These are phyloP conservation scores for Takifugu bimaculatus DNA, from an alignment of 2,113 vertebrate genomes.

Conservation along the genomic window DNA sequence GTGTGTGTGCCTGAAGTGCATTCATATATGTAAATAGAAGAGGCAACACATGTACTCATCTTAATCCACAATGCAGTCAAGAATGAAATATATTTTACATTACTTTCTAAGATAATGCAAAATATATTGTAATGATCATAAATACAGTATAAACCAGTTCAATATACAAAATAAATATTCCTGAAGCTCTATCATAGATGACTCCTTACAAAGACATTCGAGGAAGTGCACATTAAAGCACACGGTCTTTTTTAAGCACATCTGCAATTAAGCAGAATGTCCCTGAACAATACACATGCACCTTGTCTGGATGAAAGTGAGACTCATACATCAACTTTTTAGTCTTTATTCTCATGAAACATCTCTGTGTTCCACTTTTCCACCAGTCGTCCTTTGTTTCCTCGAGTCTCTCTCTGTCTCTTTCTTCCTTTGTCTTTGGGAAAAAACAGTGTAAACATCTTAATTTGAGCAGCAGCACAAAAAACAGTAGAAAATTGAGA, in stretches of 20 bases:
- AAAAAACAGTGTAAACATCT: conserved; percentile 67
- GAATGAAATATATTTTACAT: too few relatives aligned
- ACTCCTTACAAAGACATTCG: too few relatives aligned
- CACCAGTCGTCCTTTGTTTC: conserved; percentile 44
- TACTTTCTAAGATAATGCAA: too few relatives aligned
- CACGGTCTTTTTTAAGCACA: too few relatives aligned
- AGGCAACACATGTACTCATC: too few relatives aligned
- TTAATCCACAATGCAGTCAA: too few relatives aligned
- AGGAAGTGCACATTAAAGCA: too few relatives aligned
- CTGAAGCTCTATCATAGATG: too few relatives aligned
- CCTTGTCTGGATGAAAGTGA: conserved; percentile 38
- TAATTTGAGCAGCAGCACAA: conserved; percentile 53
- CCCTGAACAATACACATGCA: conserved; percentile 6
- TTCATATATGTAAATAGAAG: conserved; percentile 14
- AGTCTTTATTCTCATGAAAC: conserved; percentile 40
- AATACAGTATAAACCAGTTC: too few relatives aligned
- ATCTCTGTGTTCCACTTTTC: conserved; percentile 29
- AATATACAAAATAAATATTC: too few relatives aligned
- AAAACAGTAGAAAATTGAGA: conserved; percentile 51
- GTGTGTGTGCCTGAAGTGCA: conserved; percentile 4
- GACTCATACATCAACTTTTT: conserved; percentile 5
- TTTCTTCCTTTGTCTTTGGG: conserved; percentile 52
- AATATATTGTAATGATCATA: too few relatives aligned
- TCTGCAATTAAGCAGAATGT: background rate
- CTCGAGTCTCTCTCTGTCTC: conserved; percentile 41